Conservation (phyloP, 64 coral and sea anemone genomes). For the Platygyra sinensis region DNA sequence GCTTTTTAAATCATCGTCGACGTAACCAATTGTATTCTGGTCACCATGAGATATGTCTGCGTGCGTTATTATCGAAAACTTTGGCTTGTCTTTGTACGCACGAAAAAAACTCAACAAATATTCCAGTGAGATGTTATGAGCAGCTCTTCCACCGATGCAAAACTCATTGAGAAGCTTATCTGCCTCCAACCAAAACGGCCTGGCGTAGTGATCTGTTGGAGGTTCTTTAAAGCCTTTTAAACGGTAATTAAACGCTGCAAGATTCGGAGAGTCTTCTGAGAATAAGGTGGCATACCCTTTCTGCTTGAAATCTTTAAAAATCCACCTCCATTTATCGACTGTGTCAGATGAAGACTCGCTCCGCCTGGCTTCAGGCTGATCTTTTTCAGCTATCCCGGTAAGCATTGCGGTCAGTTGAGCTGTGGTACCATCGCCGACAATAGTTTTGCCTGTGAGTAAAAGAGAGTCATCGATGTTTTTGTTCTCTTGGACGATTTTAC, state of each 20-base stretch:
- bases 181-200: conserved; percentile 52
- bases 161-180: not conserved
- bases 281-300: no score
- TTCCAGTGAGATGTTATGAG: conserved; percentile 38
- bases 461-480: no score
- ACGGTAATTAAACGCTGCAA: conserved; percentile 55
- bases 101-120: conserved; percentile 46
- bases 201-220: conserved; percentile 66
- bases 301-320: no score
- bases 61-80: conserved; percentile 29
- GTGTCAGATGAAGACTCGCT: not conserved
- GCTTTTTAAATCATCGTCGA: conserved; percentile 30
- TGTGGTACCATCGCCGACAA: conserved; percentile 66
- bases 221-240: conserved; percentile 49
- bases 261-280: not conserved
- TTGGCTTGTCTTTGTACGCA: conserved; percentile 35
- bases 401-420: conserved; percentile 60
- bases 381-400: conserved; percentile 42
- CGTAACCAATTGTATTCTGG: conserved; percentile 28
- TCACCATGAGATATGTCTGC: conserved; percentile 27
- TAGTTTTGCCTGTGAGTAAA: conserved; percentile 21
- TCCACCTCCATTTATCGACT: not conserved
- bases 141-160: not conserved
- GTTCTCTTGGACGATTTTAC: no score
- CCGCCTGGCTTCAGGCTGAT: conserved; percentile 44